Conservation (phyloP, 2,113 vertebrate species). For the Periophthalmus modestus region DNA sequence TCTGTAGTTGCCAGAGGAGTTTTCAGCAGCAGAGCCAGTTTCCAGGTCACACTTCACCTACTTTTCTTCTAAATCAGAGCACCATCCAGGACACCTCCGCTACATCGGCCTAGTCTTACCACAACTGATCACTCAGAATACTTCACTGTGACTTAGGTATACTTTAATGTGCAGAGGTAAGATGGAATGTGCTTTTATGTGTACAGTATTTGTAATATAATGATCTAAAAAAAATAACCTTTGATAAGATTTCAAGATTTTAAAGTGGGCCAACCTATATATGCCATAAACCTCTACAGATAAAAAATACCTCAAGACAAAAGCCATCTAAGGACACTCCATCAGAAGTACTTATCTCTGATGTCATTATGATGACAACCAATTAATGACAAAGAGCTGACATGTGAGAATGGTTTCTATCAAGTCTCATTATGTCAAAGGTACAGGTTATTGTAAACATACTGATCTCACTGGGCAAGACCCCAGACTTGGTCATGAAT, state of each 20-base stretch:
- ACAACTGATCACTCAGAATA: neutral
- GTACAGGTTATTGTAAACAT: neutral
- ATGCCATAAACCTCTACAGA: neutral
- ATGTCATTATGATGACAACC: neutral
- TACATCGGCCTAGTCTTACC: neutral
- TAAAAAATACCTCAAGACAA: neutral
- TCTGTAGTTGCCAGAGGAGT: conserved; percentile 39
- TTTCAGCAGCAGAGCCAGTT: conserved; percentile 36
- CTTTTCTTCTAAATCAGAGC: conserved; percentile 50
- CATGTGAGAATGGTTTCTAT: neutral
- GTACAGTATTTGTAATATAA: too few species aligned
- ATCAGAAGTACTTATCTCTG: neutral
- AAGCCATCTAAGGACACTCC: neutral
- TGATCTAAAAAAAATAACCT: too few species aligned
- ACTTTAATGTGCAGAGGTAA: too few species aligned
- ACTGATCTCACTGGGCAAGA: neutral
- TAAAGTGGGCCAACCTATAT: neutral
- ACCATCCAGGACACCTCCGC: conserved; percentile 61
- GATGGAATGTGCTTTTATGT: too few species aligned
- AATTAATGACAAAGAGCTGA: neutral
- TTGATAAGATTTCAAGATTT: neutral
- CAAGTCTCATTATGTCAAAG: neutral
- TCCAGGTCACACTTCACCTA: conserved; percentile 65
- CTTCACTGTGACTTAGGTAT: neutral
- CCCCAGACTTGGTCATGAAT: too few species aligned